Base-by-base conservation (phyloP, 2,113 vertebrate genomes). In the Boulengeromyrus knoepffleri region DNA sequence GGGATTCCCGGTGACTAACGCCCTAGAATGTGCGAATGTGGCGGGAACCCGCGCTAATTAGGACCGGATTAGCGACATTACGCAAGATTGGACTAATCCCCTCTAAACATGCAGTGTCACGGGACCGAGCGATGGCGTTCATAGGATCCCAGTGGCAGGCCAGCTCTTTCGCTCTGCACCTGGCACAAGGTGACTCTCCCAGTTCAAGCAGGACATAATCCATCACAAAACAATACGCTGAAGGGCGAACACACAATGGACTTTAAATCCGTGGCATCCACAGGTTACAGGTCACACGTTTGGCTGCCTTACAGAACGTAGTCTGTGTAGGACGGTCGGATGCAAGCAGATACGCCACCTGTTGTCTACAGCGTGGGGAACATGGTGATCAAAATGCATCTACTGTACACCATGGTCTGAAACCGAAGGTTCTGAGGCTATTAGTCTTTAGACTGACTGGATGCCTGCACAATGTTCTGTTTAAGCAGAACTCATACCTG, bases 21-120 rank as follows among this genome's bases (percentile, higher is more conserved):
- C 19, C 53, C 52, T 42, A 47, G 83, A 47, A 85, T 80, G 58
- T 42, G 49, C 24, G n/a, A 94, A 93, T 92, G 94, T 85, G 90
- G 90, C 93, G 91, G 91, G 90, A 92, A 92, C 92, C 89, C 91
- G 90, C 88, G 85, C 90, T 95, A 95, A 95, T 95, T 95, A 95
- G 93, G 89, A 88, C 24, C 85, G 94, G 95, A 93, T 95, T 95
- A 95, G 94, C 70, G 62, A n/a, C 93, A 93, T 94, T 94, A 94
- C 92, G 92, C 93, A 85, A 89, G 90, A 94, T 93, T 93, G 88
- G 92, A 90, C 91, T 95, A 95, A 95, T 95, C 95, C 94, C 89
- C 92, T 89, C 58, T 90, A 89, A 85, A 89, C 89, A 83, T 42
- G 66, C 56, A 52, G 58, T 87, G 88, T 85, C 90, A 88, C 88